phyloP scores from a whole-genome alignment of 2,888 invertebrate species.

The Microplitis deprimator region DNA sequence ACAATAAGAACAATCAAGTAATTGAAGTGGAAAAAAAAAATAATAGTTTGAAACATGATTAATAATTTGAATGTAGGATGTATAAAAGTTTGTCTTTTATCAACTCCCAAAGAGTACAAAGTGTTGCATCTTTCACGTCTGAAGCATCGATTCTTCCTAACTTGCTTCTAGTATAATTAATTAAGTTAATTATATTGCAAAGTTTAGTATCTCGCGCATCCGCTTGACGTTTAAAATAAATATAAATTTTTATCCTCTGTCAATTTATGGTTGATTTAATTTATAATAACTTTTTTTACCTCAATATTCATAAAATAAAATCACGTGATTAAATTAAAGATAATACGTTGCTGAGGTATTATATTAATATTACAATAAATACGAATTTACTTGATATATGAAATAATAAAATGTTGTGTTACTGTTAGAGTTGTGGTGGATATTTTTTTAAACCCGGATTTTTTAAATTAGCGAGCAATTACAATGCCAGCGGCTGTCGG shows the following conservation, averaged over 20 bases:
- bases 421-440: background rate
- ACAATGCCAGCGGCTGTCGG: background rate
- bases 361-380: no score
- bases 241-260: background rate
- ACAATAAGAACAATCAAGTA: background rate
- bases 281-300: background rate
- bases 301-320: background rate
- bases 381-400: background rate
- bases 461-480: background rate
- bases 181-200: conserved; percentile 60
- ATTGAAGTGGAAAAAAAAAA: background rate
- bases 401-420: background rate
- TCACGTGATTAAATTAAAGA: no score
- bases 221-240: background rate
- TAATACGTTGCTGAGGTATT: no score
- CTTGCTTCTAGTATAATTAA: conserved; percentile 56
- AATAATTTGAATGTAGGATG: conserved; percentile 20
- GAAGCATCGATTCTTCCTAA: conserved; percentile 22
- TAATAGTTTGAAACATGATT: conserved; percentile 6
- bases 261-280: background rate
- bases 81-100: conserved; percentile 27
- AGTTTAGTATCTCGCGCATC: conserved; percentile 32
- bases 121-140: conserved; percentile 12
- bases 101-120: conserved; percentile 20
- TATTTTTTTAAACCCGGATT: background rate